A percentile compares a stretch with the other conserved stretches of the same genome.
phyloP scores from a whole-genome alignment of 1,140 invertebrate genomes.

The Cherax destructor region DNA sequence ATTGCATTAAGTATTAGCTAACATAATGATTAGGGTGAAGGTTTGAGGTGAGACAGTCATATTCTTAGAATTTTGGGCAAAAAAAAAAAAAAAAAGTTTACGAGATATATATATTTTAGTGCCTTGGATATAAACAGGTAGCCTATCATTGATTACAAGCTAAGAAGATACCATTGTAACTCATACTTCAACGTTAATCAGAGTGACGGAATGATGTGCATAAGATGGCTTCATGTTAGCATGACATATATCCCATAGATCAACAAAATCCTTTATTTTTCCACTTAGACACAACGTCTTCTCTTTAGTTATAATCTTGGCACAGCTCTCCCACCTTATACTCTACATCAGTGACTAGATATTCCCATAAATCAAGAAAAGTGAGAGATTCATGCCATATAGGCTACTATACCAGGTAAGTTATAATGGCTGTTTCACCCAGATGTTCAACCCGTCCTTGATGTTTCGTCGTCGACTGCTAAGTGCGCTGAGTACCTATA shows the following conservation, averaged over 20 bases:
- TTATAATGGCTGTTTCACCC: slow-evolving; percentile 16
- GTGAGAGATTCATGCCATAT: neutral
- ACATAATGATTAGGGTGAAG: neutral
- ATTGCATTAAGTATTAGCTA: neutral
- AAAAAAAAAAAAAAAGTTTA: neutral
- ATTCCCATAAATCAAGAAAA: neutral
- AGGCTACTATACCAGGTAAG: neutral
- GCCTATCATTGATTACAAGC: neutral
- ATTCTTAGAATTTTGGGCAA: neutral
- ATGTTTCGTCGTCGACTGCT: slow-evolving; percentile 24
- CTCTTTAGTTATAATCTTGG: neutral
- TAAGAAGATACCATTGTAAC: too few species aligned
- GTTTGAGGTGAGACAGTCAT: neutral
- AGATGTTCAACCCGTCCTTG: neutral
- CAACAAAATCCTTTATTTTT: neutral
- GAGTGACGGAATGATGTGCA: neutral
- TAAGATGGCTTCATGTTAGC: neutral
- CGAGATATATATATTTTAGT: neutral
- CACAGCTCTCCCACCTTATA: neutral
- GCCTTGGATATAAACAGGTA: neutral
- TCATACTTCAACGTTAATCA: neutral
- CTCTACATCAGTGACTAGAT: neutral
- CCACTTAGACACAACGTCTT: neutral
- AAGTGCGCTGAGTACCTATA: slow-evolving; percentile 46
- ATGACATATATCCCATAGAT: neutral